Evolutionary conservation across 2,888 invertebrate species (phyloP), one percentile per base, ranked within the genome.

Genomic region (Tetheella fluctuosa): DNA sequence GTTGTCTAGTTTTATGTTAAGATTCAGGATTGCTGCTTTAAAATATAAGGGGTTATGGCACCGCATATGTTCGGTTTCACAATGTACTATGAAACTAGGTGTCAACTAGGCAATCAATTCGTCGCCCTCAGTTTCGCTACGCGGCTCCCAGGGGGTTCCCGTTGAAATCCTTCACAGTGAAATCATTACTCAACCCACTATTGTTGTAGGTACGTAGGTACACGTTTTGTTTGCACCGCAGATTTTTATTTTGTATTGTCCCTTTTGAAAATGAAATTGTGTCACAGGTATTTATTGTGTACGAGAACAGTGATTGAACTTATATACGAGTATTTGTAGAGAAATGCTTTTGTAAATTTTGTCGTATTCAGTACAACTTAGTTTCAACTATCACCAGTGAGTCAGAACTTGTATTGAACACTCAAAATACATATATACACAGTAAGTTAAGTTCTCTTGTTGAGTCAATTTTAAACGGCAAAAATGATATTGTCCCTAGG

Each of bases 261-360:
- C 67, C 60, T 59, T 39, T 62, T 68, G 67, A 67, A 66, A 64
- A 60, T 68, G 67, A 67, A 66, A 64, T 67, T 61, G 62, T 60
- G 65, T 68, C 64, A 65, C 64, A 64, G 68, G 68, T 71, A 71
- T 64, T 68, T 65, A 64, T 69, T 39, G 39, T 42, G 17, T 20
- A 20, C 48, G 67, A 64, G 67, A 42, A 61, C 57, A 64, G 48
- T 60, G 34, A 34, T 55, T 37, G 23, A 55, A 13, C 55, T 34
- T 0, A 34, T n/a, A n/a, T n/a, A n/a, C n/a, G n/a, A 8, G 3
- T 20, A n/a, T 20, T 48, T 48, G 17, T 2, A 2, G 42, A 17
- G 2, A 39, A 39, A 7, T 34, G n/a, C n/a, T 48, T 20, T 48
- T 20, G 42, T 48, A 48, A 37, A 42, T 42, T n/a, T 48, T 2